Percentiles rank a stretch among this genome's conserved stretches.
Evolutionary conservation across 2,888 invertebrate species (phyloP).

Genomic region (Conistra vaccinii): DNA sequence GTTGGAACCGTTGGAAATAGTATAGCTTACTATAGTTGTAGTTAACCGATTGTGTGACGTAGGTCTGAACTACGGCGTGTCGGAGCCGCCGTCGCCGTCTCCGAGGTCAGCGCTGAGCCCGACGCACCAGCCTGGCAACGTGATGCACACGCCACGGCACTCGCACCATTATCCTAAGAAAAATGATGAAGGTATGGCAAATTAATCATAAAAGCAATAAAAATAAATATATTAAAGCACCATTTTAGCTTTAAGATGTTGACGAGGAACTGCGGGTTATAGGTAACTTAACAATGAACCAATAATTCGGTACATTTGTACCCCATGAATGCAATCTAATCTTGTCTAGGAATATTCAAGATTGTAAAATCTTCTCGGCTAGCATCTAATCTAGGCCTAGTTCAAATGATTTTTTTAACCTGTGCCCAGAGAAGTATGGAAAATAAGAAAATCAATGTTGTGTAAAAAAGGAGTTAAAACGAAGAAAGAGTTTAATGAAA

Average conservation of each 20-base stretch:
- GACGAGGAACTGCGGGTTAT: no score
- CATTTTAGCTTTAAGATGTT: no score
- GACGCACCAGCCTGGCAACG: conserved; percentile 86
- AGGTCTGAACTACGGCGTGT: conserved; percentile 88
- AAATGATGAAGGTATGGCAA: conserved; percentile 91
- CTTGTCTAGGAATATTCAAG: background rate
- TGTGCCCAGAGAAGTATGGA: no score
- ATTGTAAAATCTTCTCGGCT: no score
- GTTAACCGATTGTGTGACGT: conserved; percentile 1
- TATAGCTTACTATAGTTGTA: background rate
- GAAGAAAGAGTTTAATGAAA: background rate
- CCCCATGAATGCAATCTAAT: background rate
- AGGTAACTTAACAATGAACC: no score
- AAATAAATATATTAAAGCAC: no score
- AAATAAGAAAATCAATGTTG: no score
- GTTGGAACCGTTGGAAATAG: no score
- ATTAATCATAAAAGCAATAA: background rate
- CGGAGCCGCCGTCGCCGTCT: conserved; percentile 89
- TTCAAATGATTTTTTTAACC: no score
- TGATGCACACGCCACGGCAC: conserved; percentile 88
- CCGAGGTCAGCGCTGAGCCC: conserved; percentile 88
- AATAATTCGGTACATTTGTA: background rate
- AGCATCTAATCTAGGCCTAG: no score
- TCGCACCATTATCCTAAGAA: conserved; percentile 92
- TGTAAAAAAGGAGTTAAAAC: no score